These are phyloP conservation scores for Psylliodes chrysocephalus DNA, from an alignment of 2,888 invertebrate genomes.

Conservation along the genomic window DNA sequence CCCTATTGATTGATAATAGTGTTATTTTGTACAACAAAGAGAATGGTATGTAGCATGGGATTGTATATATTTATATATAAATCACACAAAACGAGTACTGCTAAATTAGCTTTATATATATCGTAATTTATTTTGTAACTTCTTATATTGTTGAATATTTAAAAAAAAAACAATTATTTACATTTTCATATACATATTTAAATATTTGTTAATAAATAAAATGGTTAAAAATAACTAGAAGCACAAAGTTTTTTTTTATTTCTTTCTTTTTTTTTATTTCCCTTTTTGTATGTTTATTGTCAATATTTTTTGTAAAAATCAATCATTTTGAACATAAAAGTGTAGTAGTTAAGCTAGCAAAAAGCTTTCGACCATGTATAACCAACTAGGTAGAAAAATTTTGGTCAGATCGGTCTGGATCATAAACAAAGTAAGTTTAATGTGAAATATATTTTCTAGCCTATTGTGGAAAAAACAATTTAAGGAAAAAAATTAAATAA, in stretches of 20 bases:
- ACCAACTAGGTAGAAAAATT: too few relatives aligned
- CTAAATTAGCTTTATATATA: constrained; percentile 34
- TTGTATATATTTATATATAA: constrained; percentile 41
- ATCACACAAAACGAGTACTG: constrained; percentile 39
- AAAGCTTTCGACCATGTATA: too few relatives aligned
- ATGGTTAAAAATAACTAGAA: constrained; percentile 8
- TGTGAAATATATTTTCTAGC: too few relatives aligned
- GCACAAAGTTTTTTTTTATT: too few relatives aligned
- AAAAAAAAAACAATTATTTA: constrained; percentile 29
- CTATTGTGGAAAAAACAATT: too few relatives aligned
- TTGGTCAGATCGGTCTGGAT: too few relatives aligned
- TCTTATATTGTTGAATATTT: constrained; percentile 38
- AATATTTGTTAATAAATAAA: constrained; percentile 9
- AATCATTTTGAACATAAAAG: too few relatives aligned
- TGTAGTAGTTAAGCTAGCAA: too few relatives aligned
- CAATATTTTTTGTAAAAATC: constrained; percentile 4
- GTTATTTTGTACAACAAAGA: constrained; percentile 35
- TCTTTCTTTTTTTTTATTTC: too few relatives aligned
- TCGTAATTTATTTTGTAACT: constrained; percentile 34
- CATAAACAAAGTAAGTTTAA: too few relatives aligned
- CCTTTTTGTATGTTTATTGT: too few relatives aligned
- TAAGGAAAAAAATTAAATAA: too few relatives aligned
- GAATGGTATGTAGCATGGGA: constrained; percentile 41
- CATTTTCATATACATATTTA: constrained; percentile 26
- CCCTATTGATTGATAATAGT: constrained; percentile 32